Base-by-base conservation (phyloP, 2,113 vertebrate genomes). In the Chlorodrepanis virens region DNA sequence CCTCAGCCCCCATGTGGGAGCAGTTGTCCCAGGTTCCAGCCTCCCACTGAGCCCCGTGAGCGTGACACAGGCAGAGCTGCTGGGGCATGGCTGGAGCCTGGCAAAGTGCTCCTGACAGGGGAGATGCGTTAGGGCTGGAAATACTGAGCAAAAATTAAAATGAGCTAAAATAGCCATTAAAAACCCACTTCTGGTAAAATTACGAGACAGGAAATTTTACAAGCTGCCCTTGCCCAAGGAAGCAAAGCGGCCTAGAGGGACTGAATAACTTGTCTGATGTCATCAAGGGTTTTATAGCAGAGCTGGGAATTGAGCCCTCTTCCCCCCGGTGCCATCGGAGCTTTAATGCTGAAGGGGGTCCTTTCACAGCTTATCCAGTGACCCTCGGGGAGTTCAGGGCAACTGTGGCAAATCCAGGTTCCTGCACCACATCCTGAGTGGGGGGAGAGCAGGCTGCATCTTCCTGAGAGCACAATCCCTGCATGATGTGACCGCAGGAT, bases 351-450 rank as follows among this genome's bases (percentile, higher is more conserved):
- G 68, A 70, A 79, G 42, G 49, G 39, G 60, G 52, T 88, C 21
- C 80, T 93, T 93, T 93, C 83, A 74, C 80, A 83, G 64, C 84
- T 92, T 88, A 64, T 81, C 59, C 85, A 56, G 71, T 81, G 92
- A 83, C 94, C 82, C 76, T 29, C 33, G 47, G 90, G 71, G 86
- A 90, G 18, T 33, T 74, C 8, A 39, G 76, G 83, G 76, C 86
- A 45, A 19, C 79, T 65, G 50, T 88, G 90, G 88, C 57, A 89
- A 94, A 89, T 25, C 77, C 44, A 1, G 37, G 69, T 87, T 91
- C 80, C 74, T 82, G 72, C 22, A 44, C 69, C 77, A 72, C 91
- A 76, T 93, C 91, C 94, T 89, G 68, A 47, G 86, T 3, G 0
- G 13, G 29, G 75, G 61, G 74, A 90, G 82, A 89, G 78, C 61